Conservation (phyloP, 2,113 vertebrate genomes). For the Peromyscus leucopus region DNA sequence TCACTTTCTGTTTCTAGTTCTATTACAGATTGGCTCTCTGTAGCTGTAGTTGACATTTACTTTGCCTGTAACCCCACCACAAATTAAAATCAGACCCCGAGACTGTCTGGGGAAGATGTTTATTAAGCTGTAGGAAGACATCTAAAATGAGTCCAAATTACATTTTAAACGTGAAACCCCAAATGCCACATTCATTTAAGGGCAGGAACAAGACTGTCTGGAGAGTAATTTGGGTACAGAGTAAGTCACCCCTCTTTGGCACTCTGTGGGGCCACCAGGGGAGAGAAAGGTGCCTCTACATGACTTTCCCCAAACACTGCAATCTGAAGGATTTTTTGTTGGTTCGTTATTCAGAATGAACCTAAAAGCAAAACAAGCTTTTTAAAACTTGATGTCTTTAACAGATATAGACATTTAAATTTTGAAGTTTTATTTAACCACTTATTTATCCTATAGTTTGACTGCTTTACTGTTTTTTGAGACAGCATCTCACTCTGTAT, state of each 20-base stretch:
- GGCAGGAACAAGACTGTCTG: conserved; percentile 75
- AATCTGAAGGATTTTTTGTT: conserved; percentile 40
- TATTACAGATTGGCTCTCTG: conserved; percentile 73
- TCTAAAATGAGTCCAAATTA: conserved; percentile 85
- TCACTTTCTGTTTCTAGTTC: conserved; percentile 82
- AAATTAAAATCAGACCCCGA: conserved; percentile 88
- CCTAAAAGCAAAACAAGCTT: conserved; percentile 53
- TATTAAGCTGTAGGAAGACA: conserved; percentile 83
- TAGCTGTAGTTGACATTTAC: conserved; percentile 86
- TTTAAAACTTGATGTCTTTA: conserved; percentile 42
- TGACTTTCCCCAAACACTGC: conserved; percentile 68
- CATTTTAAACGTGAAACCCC: conserved; percentile 81
- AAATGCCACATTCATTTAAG: conserved; percentile 77
- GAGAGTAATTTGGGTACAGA: conserved; percentile 83
- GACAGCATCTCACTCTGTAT: neutral
- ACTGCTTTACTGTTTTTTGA: neutral
- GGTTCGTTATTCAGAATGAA: conserved; percentile 35
- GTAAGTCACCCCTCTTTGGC: conserved; percentile 72
- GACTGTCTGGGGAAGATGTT: conserved; percentile 79
- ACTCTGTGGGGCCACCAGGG: conserved; percentile 75
- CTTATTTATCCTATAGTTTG: neutral
- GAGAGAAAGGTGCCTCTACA: conserved; percentile 75
- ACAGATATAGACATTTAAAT: conserved; percentile 7
- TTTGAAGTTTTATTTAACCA: neutral
- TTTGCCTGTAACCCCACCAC: conserved; percentile 84